Evolutionary conservation across 2,888 invertebrate genomes (phyloP).

Genomic region (Agriopis marginaria): DNA sequence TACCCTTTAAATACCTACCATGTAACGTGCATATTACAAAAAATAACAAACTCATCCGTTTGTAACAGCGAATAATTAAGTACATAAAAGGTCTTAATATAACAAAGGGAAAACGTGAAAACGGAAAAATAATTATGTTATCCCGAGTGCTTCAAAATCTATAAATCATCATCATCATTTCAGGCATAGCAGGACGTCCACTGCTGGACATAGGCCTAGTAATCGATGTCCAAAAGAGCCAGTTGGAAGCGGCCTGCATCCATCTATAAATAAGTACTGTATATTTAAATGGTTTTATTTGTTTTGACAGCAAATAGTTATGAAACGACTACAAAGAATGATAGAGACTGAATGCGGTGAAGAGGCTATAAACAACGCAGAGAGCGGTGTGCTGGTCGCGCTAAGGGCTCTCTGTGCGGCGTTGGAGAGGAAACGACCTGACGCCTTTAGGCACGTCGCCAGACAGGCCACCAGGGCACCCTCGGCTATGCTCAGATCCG

Average conservation of each 20-base stretch:
- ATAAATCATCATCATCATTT: not conserved
- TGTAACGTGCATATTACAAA: too few relatives aligned
- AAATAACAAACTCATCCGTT: not conserved
- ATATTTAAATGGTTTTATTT: not conserved
- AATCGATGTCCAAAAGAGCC: too few relatives aligned
- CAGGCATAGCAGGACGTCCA: too few relatives aligned
- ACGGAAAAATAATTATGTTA: too few relatives aligned
- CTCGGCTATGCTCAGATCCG: conserved; percentile 85
- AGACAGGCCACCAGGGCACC: conserved; percentile 89
- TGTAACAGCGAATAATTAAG: not conserved
- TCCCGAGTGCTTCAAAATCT: not conserved
- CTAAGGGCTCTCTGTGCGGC: conserved; percentile 87
- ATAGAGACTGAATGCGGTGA: conserved; percentile 84
- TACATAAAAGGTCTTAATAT: not conserved
- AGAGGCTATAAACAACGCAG: conserved; percentile 80
- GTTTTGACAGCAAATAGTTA: conserved; percentile 72
- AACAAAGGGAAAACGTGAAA: conserved; percentile 9
- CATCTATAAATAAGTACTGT: too few relatives aligned
- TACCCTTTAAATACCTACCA: too few relatives aligned
- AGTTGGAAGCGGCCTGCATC: too few relatives aligned
- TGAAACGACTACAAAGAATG: conserved; percentile 79
- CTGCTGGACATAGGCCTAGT: too few relatives aligned
- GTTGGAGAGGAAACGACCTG: conserved; percentile 92
- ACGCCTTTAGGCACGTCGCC: conserved; percentile 90
- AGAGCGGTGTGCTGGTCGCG: conserved; percentile 76